phyloP scores from a whole-genome alignment of 2,797 vertebrate genomes.

The Mallotus villosus region DNA sequence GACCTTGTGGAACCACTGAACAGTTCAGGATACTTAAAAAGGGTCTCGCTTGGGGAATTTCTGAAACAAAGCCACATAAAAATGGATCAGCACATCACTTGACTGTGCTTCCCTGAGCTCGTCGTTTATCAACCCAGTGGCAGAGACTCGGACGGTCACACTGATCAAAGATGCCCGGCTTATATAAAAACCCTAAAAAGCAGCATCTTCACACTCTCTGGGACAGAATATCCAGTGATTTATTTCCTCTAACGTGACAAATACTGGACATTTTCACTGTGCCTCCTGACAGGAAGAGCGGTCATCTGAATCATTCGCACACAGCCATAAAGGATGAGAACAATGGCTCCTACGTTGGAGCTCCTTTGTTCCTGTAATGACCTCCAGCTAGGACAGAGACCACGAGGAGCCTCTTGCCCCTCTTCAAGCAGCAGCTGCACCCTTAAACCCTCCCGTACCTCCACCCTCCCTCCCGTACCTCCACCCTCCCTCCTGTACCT shows the following conservation, averaged over 20 bases:
- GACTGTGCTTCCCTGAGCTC: not conserved
- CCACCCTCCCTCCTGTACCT: too few relatives aligned
- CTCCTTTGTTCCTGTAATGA: not conserved
- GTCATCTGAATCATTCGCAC: not conserved
- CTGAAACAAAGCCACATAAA: not conserved
- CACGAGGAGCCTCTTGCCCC: not conserved
- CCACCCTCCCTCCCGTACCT: not conserved
- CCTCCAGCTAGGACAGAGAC: not conserved
- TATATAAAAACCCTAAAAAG: too few relatives aligned
- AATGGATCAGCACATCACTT: not conserved
- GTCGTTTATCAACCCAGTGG: too few relatives aligned
- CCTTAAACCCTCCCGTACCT: not conserved
- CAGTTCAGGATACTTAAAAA: not conserved
- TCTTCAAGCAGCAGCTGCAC: not conserved
- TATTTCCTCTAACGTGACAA: too few relatives aligned
- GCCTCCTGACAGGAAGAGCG: not conserved
- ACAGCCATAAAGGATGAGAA: not conserved
- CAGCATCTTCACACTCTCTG: too few relatives aligned
- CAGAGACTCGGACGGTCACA: too few relatives aligned
- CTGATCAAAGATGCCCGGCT: too few relatives aligned
- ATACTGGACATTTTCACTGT: too few relatives aligned
- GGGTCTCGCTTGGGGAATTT: not conserved
- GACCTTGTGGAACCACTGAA: not conserved
- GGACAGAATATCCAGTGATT: too few relatives aligned
- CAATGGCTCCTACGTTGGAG: not conserved